Conservation (phyloP, 1,140 invertebrate genomes). For the Nephotettix cincticeps region DNA sequence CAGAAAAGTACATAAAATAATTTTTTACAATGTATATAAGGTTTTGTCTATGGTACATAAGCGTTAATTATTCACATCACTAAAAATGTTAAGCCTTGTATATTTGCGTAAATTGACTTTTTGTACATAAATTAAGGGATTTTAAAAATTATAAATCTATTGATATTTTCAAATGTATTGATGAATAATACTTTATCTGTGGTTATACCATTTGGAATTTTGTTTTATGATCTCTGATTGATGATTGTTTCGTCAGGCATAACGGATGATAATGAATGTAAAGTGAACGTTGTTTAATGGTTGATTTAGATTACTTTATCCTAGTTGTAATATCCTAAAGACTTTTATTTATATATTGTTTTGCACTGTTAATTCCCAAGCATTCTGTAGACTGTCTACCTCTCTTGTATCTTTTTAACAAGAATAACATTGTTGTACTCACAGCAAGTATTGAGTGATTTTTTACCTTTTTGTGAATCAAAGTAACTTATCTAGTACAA, state of each 20-base stretch:
- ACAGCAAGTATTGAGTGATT: no score
- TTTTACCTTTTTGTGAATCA: no score
- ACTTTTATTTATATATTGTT: conserved; percentile 13
- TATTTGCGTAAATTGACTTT: not conserved
- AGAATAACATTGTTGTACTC: conserved; percentile 13
- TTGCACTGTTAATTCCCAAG: not conserved
- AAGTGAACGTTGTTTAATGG: not conserved
- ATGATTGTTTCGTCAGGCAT: not conserved
- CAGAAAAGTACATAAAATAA: conserved; percentile 15
- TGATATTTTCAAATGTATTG: not conserved
- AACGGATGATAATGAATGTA: not conserved
- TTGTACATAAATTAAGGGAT: not conserved
- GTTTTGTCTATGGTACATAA: conserved; percentile 2
- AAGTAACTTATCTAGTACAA: no score
- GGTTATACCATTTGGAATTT: conserved; percentile 2
- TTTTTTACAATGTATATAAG: conserved; percentile 6
- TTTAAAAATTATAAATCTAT: not conserved
- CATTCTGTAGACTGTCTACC: not conserved
- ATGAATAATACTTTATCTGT: not conserved
- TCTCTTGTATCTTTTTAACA: conserved; percentile 14
- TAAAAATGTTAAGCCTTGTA: conserved; percentile 14
- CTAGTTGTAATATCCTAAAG: conserved; percentile 6
- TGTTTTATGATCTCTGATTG: conserved; percentile 14
- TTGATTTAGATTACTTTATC: not conserved
- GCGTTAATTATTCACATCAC: conserved; percentile 12